Percentiles rank a stretch among this genome's conserved stretches.
These are phyloP conservation scores for Heliconius congener DNA, from an alignment of 1,140 invertebrate species.

Conservation along the genomic window DNA sequence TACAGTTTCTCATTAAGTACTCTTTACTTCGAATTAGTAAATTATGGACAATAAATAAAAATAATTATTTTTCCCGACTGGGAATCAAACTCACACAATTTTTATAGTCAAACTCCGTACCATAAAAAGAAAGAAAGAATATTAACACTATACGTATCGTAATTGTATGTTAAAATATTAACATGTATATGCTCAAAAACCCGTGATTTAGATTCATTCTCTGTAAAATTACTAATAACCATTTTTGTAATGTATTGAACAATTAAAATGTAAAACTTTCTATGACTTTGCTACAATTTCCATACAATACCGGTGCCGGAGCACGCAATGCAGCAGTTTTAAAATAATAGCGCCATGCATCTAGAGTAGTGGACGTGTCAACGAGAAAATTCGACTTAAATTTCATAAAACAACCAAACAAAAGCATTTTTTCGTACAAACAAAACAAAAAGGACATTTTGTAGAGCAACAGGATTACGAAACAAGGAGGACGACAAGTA, in stretches of 20 bases:
- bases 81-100: no score
- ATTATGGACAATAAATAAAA: no score
- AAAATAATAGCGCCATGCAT: neutral
- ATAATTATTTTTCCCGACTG: no score
- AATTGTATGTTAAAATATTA: no score
- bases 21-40: no score
- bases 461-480: conserved; percentile 10
- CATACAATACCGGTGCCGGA: neutral
- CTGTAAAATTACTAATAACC: neutral
- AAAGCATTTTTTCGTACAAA: neutral
- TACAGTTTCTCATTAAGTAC: no score
- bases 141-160: no score
- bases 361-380: neutral
- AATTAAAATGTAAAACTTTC: neutral
- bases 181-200: no score
- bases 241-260: neutral
- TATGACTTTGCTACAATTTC: neutral
- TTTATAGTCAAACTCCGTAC: no score
- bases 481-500: conserved; percentile 26
- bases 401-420: neutral
- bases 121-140: no score
- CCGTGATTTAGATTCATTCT: neutral
- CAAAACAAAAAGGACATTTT: conserved; percentile 8
- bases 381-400: neutral
- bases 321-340: conserved; percentile 10